Evolutionary conservation across 1,140 invertebrate genomes (phyloP), one percentile per base, ranked within the genome.

Genomic region (Sitodiplosis mosellana): DNA sequence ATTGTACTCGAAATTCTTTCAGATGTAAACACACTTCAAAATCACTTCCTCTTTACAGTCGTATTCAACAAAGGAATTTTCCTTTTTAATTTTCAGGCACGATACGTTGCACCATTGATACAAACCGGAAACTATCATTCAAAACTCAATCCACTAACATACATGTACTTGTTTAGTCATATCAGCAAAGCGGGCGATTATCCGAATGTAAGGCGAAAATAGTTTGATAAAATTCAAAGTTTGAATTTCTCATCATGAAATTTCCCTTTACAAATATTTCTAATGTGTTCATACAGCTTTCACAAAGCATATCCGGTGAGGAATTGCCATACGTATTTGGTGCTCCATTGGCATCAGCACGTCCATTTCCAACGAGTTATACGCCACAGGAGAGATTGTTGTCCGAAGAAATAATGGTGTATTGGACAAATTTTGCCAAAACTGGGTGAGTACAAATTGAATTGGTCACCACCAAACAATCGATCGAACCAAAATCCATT

Each of bases 241-340:
- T n/a, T n/a, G n/a, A n/a, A n/a, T n/a, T n/a, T n/a, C n/a, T n/a
- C n/a, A 36, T n/a, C 8, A 36, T 36, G 34, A 36, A 36, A 36
- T 10, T 10, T 36, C 34, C 8, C n/a, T 36, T n/a, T 36, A 36
- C 34, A n/a, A 36, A 8, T n/a, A 36, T 36, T 36, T 36, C 34
- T 36, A 36, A 8, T n/a, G n/a, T n/a, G n/a, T n/a, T n/a, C n/a
- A n/a, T 12, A 18, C 54, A 64, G 60, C 46, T 64, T 46, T 59
- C 62, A 27, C 75, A 75, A 58, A 75, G 71, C 51, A 76, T 91
- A 7, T 77, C 83, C 53, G 91, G 91, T 1, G 89, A 95, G 61
- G 91, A 96, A 58, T 58, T 97, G 56, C 78, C 88, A 1, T 96
- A 92, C 57, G 72, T 94, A 22, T 81, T 96, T 50, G 92, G 92